A percentile compares a stretch with the other conserved stretches of the same genome.
Conservation (phyloP, 2,888 invertebrate genomes). For the Baccha elongata region DNA sequence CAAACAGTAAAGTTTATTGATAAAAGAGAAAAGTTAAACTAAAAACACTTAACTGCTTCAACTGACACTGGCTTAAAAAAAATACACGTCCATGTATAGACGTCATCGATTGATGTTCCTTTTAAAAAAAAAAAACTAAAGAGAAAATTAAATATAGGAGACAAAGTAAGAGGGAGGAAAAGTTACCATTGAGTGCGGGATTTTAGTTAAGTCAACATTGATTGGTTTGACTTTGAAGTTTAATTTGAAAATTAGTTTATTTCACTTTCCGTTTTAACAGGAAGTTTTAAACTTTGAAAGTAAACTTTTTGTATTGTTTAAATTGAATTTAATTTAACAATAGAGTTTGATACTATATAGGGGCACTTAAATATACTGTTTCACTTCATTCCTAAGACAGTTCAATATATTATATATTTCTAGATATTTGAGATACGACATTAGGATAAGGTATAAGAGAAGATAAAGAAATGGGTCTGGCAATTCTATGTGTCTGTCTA, state of each 20-base stretch:
- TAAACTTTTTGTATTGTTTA: background rate
- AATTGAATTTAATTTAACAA: background rate
- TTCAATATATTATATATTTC: no score
- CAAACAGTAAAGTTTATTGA: constrained; percentile 13
- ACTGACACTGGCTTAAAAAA: background rate
- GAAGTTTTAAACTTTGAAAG: background rate
- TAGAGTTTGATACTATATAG: no score
- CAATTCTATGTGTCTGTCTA: no score
- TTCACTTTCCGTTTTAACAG: constrained; percentile 7
- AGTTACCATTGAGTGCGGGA: constrained; percentile 32
- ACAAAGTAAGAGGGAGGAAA: background rate
- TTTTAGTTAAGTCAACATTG: constrained; percentile 28
- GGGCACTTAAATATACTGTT: no score
- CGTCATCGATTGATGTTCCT: background rate
- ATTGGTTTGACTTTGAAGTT: constrained; percentile 38
- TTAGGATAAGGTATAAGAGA: no score
- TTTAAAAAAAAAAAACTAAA: background rate
- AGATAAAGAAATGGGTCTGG: no score
- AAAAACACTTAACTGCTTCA: constrained; percentile 2
- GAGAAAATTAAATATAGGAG: background rate
- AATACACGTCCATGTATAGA: no score
- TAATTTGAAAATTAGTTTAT: constrained; percentile 42
- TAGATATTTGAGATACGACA: no score
- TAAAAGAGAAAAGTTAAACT: constrained; percentile 2
- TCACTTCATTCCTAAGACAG: no score